Evolutionary conservation across 2,888 invertebrate genomes (phyloP).

Genomic region (Acleris literana): DNA sequence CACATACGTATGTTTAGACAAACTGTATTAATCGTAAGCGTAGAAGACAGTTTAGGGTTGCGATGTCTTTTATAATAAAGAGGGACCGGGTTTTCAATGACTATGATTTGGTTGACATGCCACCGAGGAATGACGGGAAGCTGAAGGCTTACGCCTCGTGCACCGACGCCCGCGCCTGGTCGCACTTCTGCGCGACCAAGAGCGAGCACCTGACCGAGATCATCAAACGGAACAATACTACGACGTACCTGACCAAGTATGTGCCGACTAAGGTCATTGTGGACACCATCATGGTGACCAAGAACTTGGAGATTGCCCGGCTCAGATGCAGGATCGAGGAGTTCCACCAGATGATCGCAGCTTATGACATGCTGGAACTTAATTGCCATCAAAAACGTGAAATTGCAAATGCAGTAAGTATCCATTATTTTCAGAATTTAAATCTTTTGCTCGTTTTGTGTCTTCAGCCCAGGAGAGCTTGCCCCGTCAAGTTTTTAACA

Average conservation of each 20-base stretch:
- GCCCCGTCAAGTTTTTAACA: too few species aligned
- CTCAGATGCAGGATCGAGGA: slow-evolving; percentile 76
- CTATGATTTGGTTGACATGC: slow-evolving; percentile 72
- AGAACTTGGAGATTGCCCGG: slow-evolving; percentile 78
- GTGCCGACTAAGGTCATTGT: slow-evolving; percentile 74
- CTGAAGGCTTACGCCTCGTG: slow-evolving; percentile 82
- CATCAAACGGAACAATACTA: slow-evolving; percentile 75
- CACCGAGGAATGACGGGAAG: slow-evolving; percentile 79
- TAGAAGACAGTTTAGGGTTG: slow-evolving; percentile 47
- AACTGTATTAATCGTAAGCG: slow-evolving; percentile 55
- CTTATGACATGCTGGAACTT: slow-evolving; percentile 73
- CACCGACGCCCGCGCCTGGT: slow-evolving; percentile 84
- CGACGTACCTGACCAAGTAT: slow-evolving; percentile 62
- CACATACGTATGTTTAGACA: slow-evolving; percentile 58
- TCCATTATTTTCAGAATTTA: neutral
- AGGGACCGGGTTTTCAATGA: slow-evolving; percentile 77
- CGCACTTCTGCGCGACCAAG: slow-evolving; percentile 79
- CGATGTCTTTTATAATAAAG: slow-evolving; percentile 79
- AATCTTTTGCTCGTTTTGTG: too few species aligned
- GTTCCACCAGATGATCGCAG: slow-evolving; percentile 71
- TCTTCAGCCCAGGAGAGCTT: too few species aligned
- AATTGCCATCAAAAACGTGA: slow-evolving; percentile 72
- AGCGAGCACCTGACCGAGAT: slow-evolving; percentile 83
- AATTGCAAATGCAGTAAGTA: slow-evolving; percentile 70
- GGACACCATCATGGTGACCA: slow-evolving; percentile 71